Evolutionary conservation across 2,113 vertebrate species (phyloP), one percentile per base, ranked within the genome.

Genomic region (Barnardius zonarius): DNA sequence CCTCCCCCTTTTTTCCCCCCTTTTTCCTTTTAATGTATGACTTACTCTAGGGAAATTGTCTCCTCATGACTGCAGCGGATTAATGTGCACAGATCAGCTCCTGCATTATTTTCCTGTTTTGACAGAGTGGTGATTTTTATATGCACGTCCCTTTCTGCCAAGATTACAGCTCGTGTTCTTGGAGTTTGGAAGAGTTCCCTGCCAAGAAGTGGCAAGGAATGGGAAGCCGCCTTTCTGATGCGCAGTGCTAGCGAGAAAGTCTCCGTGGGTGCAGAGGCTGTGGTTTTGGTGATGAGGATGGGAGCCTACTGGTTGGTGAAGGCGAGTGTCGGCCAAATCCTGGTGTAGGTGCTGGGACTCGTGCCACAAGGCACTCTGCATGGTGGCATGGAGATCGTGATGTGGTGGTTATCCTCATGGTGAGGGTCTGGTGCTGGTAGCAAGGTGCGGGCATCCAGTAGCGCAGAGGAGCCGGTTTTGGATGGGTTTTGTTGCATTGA

Each of bases 71-170:
- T 96, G 92, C 92, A 77, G 91, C 7, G 69, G 92, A 97, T 95
- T 97, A 97, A 97, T 96, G 92, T 68, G 90, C 93, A 69, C 92
- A 95, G 91, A 97, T 97, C 94, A 95, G 89, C 89, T 95, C 83
- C 92, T 83, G 96, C 88, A 76, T 96, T 97, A 96, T 97, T 96
- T 97, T 95, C 95, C 90, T 97, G 95, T 97, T 97, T 95, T 97
- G 95, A 97, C 96, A 96, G 90, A 93, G 70, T 55, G 82, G 85
- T 89, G 95, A 92, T 97, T 97, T 96, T 95, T 96, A 89, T 94
- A 92, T 2, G 12, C 33, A 7, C 18, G 5, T 92, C 88, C 75
- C 91, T 93, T 97, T 95, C 89, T 96, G 93, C 92, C 49, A 96
- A 95, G 93, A 96, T 90, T 96, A 83, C 91, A 92, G 86, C 79